phyloP scores from a whole-genome alignment of 2,797 vertebrate genomes.

The Anguilla marmorata region DNA sequence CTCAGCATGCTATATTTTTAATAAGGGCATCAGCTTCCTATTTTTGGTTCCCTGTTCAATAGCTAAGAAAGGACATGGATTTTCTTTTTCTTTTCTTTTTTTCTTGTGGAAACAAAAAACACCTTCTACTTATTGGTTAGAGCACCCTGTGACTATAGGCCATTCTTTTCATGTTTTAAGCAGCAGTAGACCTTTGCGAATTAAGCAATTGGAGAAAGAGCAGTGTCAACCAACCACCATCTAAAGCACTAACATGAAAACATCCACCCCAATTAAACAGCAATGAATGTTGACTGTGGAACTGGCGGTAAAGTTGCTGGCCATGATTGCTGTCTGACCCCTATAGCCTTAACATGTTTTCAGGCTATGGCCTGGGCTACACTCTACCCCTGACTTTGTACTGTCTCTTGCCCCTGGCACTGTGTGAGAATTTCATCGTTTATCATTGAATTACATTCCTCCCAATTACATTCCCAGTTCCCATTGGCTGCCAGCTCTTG shows the following conservation, averaged over 20 bases:
- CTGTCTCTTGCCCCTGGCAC: background rate
- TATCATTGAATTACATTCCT: background rate
- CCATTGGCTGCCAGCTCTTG: background rate
- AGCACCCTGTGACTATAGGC: background rate
- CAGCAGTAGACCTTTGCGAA: background rate
- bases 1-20: constrained; percentile 62
- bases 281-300: background rate
- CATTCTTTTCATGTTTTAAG: background rate
- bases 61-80: constrained; percentile 49
- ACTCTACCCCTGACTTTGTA: background rate
- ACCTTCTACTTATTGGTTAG: constrained; percentile 23
- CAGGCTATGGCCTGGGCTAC: too few species aligned
- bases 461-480: background rate
- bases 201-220: background rate
- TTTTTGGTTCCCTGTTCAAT: constrained; percentile 51
- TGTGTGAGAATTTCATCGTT: too few species aligned
- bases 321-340: background rate
- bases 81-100: constrained; percentile 10
- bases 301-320: background rate
- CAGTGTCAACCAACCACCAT: background rate
- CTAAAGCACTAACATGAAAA: background rate
- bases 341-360: background rate
- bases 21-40: constrained; percentile 58
- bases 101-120: background rate
- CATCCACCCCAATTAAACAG: background rate